Conservation (phyloP, 2,113 vertebrate genomes). For the Calypte anna region DNA sequence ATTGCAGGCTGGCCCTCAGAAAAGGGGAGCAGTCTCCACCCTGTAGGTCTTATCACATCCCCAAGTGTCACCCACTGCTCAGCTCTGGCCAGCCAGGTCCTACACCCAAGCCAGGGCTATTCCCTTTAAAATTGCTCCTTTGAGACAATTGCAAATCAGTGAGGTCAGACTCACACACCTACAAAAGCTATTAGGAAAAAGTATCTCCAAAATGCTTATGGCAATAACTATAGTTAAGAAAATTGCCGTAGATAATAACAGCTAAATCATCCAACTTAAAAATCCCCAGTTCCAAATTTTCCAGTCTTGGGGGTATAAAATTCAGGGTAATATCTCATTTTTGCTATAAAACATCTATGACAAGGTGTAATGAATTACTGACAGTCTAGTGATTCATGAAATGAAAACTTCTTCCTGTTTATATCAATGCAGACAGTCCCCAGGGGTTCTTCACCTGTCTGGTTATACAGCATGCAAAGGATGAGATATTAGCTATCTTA, state of each 20-base stretch:
- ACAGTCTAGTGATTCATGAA: slow-evolving; percentile 34
- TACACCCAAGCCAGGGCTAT: too few relatives aligned
- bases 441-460: background rate
- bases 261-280: background rate
- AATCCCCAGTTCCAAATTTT: slow-evolving; percentile 12
- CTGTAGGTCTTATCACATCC: too few relatives aligned
- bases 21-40: too few relatives aligned
- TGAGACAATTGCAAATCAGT: too few relatives aligned
- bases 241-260: background rate
- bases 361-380: slow-evolving; percentile 11
- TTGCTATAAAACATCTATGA: background rate
- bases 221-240: background rate
- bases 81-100: too few relatives aligned
- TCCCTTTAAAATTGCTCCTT: too few relatives aligned
- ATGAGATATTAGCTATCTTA: background rate
- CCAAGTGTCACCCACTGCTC: too few relatives aligned
- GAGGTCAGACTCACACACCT: background rate
- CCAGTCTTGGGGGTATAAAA: background rate
- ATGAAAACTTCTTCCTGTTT: slow-evolving; percentile 35
- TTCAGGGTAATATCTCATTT: background rate
- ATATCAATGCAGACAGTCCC: background rate
- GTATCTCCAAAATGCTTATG: background rate
- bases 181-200: background rate
- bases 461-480: background rate
- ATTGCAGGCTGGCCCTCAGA: too few relatives aligned